phyloP scores from a whole-genome alignment of 2,888 invertebrate species.

The Blastobasis adustella region DNA sequence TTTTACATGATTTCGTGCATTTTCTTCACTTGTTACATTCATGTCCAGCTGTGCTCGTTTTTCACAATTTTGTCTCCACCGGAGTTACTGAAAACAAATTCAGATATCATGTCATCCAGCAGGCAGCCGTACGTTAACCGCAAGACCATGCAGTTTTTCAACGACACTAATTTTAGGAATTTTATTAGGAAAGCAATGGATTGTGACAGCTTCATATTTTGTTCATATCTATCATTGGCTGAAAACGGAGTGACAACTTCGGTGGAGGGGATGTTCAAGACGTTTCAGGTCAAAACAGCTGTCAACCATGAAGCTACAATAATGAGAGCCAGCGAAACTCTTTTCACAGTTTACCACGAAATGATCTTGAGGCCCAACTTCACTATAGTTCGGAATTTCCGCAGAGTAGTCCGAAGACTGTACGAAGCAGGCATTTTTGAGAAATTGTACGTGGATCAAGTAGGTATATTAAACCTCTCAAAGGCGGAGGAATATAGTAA shows the following conservation, averaged over 20 bases:
- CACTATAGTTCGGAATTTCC: constrained; percentile 26
- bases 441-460: constrained; percentile 36
- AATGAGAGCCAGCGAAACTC: constrained; percentile 31
- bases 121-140: constrained; percentile 28
- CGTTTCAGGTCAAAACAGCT: constrained; percentile 37
- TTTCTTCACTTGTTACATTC: constrained; percentile 41
- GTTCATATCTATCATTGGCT: constrained; percentile 23
- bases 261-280: constrained; percentile 31
- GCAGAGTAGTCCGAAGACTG: constrained; percentile 27
- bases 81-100: constrained; percentile 30
- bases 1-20: constrained; percentile 41
- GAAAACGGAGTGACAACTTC: constrained; percentile 40
- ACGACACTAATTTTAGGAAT: constrained; percentile 31
- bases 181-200: constrained; percentile 34
- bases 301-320: constrained; percentile 45
- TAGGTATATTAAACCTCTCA: constrained; percentile 37
- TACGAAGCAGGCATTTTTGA: constrained; percentile 51
- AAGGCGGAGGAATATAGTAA: constrained; percentile 32
- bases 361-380: constrained; percentile 45
- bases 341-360: constrained; percentile 46
- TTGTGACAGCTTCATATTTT: constrained; percentile 34
- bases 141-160: constrained; percentile 33
- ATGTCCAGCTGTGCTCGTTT: constrained; percentile 47
- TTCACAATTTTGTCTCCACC: constrained; percentile 47
- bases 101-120: constrained; percentile 39